Conservation (phyloP, 2,113 vertebrate species). For the Xiphias gladius region DNA sequence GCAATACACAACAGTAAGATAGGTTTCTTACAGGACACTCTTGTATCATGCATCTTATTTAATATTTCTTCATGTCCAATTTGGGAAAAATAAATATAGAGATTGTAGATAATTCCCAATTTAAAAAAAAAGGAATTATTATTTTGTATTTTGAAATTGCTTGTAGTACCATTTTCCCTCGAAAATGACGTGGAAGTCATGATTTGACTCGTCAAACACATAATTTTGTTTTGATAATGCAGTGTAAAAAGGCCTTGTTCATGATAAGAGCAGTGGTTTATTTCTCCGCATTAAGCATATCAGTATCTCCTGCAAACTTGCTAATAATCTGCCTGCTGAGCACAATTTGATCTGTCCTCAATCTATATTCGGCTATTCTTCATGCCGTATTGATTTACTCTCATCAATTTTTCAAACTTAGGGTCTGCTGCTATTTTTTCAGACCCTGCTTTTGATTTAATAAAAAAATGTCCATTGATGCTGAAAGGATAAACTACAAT, state of each 20-base stretch:
- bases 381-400: slow-evolving; percentile 58
- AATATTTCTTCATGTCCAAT: neutral
- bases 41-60: neutral
- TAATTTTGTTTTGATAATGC: neutral
- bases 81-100: neutral
- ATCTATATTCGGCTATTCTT: slow-evolving; percentile 63
- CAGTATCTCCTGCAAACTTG: slow-evolving; percentile 34
- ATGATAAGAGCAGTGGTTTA: slow-evolving; percentile 30
- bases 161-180: neutral
- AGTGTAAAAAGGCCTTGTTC: slow-evolving; percentile 6
- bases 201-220: neutral
- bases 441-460: slow-evolving; percentile 37
- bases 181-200: neutral
- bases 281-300: slow-evolving; percentile 44
- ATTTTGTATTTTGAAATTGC: neutral
- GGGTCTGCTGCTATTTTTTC: slow-evolving; percentile 36
- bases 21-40: no score
- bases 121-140: neutral
- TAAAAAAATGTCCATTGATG: slow-evolving; percentile 11
- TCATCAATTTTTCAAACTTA: slow-evolving; percentile 62
- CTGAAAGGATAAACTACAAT: neutral
- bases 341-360: slow-evolving; percentile 57
- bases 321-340: slow-evolving; percentile 30
- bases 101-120: neutral
- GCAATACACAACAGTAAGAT: no score